Base-by-base conservation (phyloP, 2,113 vertebrate species). In the Dermatemys mawii region DNA sequence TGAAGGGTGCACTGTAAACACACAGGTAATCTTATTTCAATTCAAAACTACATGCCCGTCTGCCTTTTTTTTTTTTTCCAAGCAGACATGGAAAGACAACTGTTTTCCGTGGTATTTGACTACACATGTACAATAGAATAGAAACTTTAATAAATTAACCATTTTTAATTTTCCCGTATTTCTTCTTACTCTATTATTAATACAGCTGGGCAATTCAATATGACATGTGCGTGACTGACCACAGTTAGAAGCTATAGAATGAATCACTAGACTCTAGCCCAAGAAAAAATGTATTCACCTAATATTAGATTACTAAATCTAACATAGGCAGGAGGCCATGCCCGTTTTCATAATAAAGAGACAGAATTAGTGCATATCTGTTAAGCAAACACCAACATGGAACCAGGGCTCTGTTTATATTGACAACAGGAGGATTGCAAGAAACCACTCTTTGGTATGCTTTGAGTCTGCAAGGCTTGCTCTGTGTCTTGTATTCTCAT, bases 81-180 rank as follows among this genome's bases (percentile, higher is more conserved):
- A 83, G 83, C 84, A 89, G 29, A 70, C 79, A 93, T 60, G 57
- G 94, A 90, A 73, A 63, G 79, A 0, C 0, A 3, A 86, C 80
- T 90, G 82, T 90, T 70, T 95, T 96, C 90, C 93, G 82, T 90
- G 3, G 14, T 92, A 96, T 92, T 90, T 86, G 95, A 94, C 79
- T 24, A 29, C 38, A 73, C 27, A 14, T 11, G 35, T 3, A 63
- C 80, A 93, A 81, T 13, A 93, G 67, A 80, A 86, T 92, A 82
- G 80, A 73, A 32, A 94, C 51, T 55, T 44, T 60, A 92, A 92
- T 84, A 1, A 5, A 82, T 88, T 83, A 95, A 78, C 49, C 49
- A 87, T 87, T 91, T 96, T 90, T 12, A 4, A 95, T 84, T 51
- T 95, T 82, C 78, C 82, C 0, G 0, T 63, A 73, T 49, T 0